Percentiles rank a stretch among this genome's conserved stretches.
These are phyloP conservation scores for Helicoverpa assulta DNA, from an alignment of 2,888 invertebrate genomes.

Conservation along the genomic window DNA sequence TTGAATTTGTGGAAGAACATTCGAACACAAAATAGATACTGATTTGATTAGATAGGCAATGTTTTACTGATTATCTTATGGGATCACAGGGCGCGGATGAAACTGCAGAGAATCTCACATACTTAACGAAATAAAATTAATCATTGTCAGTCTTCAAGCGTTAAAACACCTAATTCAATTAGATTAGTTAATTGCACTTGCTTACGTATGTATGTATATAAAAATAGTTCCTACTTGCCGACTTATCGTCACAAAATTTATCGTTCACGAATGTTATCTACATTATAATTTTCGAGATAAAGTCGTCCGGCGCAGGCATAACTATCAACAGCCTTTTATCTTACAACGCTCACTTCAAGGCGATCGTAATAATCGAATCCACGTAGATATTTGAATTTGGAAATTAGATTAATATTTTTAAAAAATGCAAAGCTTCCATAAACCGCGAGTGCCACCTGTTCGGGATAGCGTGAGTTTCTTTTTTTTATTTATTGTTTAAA, in stretches of 20 bases:
- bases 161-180: background rate
- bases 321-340: constrained; percentile 57
- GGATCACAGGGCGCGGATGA: too few relatives aligned
- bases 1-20: too few relatives aligned
- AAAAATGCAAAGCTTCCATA: constrained; percentile 56
- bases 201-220: constrained; percentile 1
- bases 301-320: constrained; percentile 41
- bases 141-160: background rate
- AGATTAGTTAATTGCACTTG: background rate
- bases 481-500: constrained; percentile 4
- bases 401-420: constrained; percentile 45
- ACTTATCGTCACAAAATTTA: constrained; percentile 58
- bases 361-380: constrained; percentile 61
- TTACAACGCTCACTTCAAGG: constrained; percentile 75
- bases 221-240: constrained; percentile 14
- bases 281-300: constrained; percentile 61
- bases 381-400: constrained; percentile 51
- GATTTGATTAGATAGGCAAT: too few relatives aligned
- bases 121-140: too few relatives aligned
- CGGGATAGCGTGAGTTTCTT: constrained; percentile 72
- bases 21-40: too few relatives aligned
- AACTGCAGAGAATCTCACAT: too few relatives aligned
- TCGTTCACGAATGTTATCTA: constrained; percentile 61
- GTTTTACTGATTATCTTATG: too few relatives aligned
- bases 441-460: constrained; percentile 71